phyloP scores from a whole-genome alignment of 2,113 vertebrate species.

The Oncorhynchus mykiss region DNA sequence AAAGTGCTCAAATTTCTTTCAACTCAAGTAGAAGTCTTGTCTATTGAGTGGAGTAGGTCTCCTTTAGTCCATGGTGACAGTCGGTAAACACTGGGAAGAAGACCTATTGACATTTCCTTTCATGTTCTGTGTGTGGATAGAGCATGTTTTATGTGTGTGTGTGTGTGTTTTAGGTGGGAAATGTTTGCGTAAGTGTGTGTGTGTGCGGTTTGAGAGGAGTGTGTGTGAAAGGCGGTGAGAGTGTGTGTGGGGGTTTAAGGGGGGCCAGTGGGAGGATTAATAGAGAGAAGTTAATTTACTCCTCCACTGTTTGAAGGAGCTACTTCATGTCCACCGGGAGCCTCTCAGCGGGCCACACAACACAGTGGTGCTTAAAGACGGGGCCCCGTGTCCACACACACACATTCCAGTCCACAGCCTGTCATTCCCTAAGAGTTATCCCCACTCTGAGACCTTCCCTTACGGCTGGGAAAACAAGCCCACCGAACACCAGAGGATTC shows the following conservation, averaged over 20 bases:
- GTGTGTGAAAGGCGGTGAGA: no score
- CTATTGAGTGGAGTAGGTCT: neutral
- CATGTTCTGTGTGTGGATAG: conserved; percentile 27
- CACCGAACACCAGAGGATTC: conserved; percentile 57
- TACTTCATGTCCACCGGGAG: conserved; percentile 76
- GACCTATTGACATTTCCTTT: conserved; percentile 75
- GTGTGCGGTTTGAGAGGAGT: conserved; percentile 42
- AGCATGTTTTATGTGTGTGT: neutral
- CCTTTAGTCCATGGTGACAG: conserved; percentile 42
- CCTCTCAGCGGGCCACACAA: conserved; percentile 59
- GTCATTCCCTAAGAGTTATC: conserved; percentile 73
- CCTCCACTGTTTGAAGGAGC: conserved; percentile 86
- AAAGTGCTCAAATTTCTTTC: no score
- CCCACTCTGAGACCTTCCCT: conserved; percentile 63
- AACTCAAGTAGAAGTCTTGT: no score
- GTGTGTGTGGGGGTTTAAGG: conserved; percentile 41
- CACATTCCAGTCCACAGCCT: conserved; percentile 65
- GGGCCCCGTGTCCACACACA: conserved; percentile 15
- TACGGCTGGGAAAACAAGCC: conserved; percentile 64
- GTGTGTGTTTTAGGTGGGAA: conserved; percentile 28
- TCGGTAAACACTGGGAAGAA: conserved; percentile 70
- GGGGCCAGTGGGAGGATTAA: conserved; percentile 83
- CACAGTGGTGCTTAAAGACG: conserved; percentile 68
- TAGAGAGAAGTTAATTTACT: conserved; percentile 86
- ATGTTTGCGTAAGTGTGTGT: conserved; percentile 74